Percentiles rank a stretch among this genome's conserved stretches.
Evolutionary conservation across 2,797 vertebrate genomes (phyloP).

Genomic region (Mionectes olivaceus): DNA sequence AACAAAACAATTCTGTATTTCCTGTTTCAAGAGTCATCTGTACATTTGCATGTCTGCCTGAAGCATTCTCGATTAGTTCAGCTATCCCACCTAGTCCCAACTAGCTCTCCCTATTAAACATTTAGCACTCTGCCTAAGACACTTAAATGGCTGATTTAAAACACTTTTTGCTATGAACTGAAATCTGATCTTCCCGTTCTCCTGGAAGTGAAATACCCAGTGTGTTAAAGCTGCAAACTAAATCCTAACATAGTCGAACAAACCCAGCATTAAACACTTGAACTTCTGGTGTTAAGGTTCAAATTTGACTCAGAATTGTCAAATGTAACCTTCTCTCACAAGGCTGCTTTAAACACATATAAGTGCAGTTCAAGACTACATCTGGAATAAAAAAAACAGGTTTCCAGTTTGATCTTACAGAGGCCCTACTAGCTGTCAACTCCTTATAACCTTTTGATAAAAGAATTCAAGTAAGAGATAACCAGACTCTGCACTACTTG

Average conservation of each 20-base stretch:
- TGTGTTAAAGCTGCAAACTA: slow-evolving; percentile 44
- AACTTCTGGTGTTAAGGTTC: slow-evolving; percentile 60
- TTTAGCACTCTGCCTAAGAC: slow-evolving; percentile 25
- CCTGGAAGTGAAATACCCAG: slow-evolving; percentile 29
- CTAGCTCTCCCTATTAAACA: slow-evolving; percentile 20
- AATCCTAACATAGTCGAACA: slow-evolving; percentile 66
- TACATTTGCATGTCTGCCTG: slow-evolving; percentile 30
- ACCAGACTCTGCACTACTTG: neutral
- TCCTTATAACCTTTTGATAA: slow-evolving; percentile 42
- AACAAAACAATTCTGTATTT: slow-evolving; percentile 10
- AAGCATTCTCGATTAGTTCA: slow-evolving; percentile 21
- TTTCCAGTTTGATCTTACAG: slow-evolving; percentile 19
- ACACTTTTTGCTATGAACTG: slow-evolving; percentile 28
- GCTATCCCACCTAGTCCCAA: slow-evolving; percentile 6
- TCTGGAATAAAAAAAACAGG: slow-evolving; percentile 2
- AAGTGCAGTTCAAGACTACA: slow-evolving; percentile 35
- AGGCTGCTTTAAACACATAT: slow-evolving; percentile 40
- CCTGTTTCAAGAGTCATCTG: slow-evolving; percentile 25
- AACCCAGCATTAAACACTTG: slow-evolving; percentile 64
- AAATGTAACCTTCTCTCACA: slow-evolving; percentile 42
- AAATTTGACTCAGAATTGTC: slow-evolving; percentile 46
- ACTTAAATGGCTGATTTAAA: slow-evolving; percentile 45
- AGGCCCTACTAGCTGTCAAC: slow-evolving; percentile 28
- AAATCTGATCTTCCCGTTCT: slow-evolving; percentile 54
- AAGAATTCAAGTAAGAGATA: slow-evolving; percentile 40